Evolutionary conservation across 2,888 invertebrate species (phyloP).

Genomic region (Plebejus anna): DNA sequence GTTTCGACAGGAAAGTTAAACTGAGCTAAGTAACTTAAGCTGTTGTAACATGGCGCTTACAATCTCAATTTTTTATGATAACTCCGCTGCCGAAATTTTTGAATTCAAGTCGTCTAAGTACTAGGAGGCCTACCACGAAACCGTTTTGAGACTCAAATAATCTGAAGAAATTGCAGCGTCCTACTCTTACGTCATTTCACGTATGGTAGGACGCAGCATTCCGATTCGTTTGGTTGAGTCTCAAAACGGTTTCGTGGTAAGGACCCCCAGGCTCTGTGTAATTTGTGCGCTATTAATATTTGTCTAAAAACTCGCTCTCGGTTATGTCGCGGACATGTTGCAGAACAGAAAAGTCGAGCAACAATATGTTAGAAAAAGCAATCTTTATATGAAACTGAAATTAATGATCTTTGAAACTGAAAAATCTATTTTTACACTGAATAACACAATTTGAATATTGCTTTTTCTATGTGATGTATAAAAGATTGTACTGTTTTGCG

Average conservation of each 20-base stretch:
- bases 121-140: too few relatives aligned
- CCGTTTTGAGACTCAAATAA: too few relatives aligned
- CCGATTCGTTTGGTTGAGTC: too few relatives aligned
- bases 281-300: slow-evolving; percentile 14
- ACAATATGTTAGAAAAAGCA: slow-evolving; percentile 2
- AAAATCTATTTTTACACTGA: slow-evolving; percentile 17
- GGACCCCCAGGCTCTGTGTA: background rate
- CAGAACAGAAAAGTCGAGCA: background rate
- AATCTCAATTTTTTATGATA: too few relatives aligned
- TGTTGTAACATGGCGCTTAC: too few relatives aligned
- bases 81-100: too few relatives aligned
- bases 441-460: background rate
- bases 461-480: background rate
- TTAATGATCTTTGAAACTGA: background rate
- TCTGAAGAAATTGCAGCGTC: too few relatives aligned
- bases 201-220: too few relatives aligned
- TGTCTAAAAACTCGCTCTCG: slow-evolving; percentile 9
- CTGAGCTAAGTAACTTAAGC: too few relatives aligned
- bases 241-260: too few relatives aligned
- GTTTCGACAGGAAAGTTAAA: background rate
- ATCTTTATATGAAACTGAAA: background rate
- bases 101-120: background rate
- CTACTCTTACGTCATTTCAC: too few relatives aligned
- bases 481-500: background rate
- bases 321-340: background rate